phyloP scores from a whole-genome alignment of 2,797 vertebrate genomes.

The Anolis apletophallus region DNA sequence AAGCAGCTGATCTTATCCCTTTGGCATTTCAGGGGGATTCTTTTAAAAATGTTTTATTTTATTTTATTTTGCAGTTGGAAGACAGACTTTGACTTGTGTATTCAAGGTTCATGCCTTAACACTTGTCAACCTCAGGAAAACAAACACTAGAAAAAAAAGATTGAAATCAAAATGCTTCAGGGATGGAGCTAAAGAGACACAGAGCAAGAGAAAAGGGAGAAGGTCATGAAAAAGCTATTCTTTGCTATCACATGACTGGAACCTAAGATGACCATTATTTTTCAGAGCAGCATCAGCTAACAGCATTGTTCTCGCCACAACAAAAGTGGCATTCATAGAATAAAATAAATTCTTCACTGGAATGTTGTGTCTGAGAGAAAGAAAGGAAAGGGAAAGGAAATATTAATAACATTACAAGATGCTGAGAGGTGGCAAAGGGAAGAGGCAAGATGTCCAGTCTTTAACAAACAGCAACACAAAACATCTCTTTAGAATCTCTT shows the following conservation, averaged over 20 bases:
- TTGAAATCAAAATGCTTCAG: conserved; percentile 13
- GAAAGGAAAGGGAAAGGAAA: not conserved
- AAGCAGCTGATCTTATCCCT: not conserved
- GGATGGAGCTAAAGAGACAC: not conserved
- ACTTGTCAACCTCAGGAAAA: conserved; percentile 22
- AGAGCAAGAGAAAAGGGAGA: not conserved
- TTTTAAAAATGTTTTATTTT: not conserved
- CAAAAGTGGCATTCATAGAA: not conserved
- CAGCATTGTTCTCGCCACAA: not conserved
- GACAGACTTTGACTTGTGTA: conserved; percentile 28
- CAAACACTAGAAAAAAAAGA: conserved; percentile 6
- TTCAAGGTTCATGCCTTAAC: conserved; percentile 22
- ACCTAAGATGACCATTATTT: conserved; percentile 2
- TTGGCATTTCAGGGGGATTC: conserved; percentile 7
- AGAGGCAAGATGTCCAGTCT: not conserved
- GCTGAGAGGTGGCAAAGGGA: not conserved
- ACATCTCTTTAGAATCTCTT: conserved; percentile 2
- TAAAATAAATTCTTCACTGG: conserved; percentile 9
- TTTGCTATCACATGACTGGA: not conserved
- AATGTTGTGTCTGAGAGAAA: not conserved
- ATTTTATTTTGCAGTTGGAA: conserved; percentile 18
- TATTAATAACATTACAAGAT: not conserved
- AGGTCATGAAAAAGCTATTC: not conserved
- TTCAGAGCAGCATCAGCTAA: not conserved
- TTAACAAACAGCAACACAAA: not conserved